A percentile compares a stretch with the other conserved stretches of the same genome.
Conservation (phyloP, 1,140 invertebrate species). For the Drosophila sucinea region DNA sequence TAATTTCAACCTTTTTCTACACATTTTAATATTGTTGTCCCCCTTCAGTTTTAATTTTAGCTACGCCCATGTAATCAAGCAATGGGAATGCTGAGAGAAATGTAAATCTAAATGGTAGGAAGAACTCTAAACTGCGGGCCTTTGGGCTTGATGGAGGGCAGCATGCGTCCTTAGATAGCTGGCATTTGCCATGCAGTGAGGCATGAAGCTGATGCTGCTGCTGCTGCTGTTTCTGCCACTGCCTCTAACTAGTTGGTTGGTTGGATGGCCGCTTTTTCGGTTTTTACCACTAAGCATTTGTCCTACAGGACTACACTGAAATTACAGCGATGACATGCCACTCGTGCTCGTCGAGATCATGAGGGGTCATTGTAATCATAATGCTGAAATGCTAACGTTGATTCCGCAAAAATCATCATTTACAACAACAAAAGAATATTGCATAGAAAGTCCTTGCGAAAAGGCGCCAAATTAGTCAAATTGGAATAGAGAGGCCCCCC, state of each 20-base stretch:
- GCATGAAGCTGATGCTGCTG: slow-evolving; percentile 7
- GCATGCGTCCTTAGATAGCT: slow-evolving; percentile 46
- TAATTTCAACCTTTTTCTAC: too few relatives aligned
- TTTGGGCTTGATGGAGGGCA: not conserved
- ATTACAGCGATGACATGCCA: not conserved
- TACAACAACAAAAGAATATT: slow-evolving; percentile 19
- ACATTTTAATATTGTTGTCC: too few relatives aligned
- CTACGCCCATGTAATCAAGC: not conserved
- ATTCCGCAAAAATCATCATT: slow-evolving; percentile 29
- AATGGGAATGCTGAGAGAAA: slow-evolving; percentile 2
- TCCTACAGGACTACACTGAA: slow-evolving; percentile 16
- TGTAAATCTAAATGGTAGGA: slow-evolving; percentile 21
- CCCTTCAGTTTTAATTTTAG: not conserved
- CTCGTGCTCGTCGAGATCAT: slow-evolving; percentile 65
- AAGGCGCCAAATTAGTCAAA: slow-evolving; percentile 67
- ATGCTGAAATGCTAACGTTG: slow-evolving; percentile 38
- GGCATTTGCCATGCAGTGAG: slow-evolving; percentile 36
- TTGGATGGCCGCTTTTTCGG: slow-evolving; percentile 16
- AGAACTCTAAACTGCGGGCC: slow-evolving; percentile 53
- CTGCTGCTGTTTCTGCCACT: not conserved
- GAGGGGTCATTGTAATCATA: slow-evolving; percentile 77
- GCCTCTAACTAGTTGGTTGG: slow-evolving; percentile 11
- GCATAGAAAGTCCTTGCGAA: slow-evolving; percentile 38
- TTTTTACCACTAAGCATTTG: slow-evolving; percentile 74
- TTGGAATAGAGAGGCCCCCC: not conserved